Conservation (phyloP, 2,797 vertebrate species). For the Girardinus metallicus region DNA sequence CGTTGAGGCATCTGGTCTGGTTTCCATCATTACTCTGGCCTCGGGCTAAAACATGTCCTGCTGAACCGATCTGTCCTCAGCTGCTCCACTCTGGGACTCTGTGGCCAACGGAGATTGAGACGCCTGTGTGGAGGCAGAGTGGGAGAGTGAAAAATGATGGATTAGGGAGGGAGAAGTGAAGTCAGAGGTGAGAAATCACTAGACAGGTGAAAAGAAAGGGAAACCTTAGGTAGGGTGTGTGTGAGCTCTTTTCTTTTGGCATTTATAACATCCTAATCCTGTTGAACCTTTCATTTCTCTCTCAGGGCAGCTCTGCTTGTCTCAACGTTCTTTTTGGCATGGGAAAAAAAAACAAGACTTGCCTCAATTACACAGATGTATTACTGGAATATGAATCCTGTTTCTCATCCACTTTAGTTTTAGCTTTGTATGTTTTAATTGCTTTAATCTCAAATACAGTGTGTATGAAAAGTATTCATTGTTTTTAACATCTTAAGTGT, state of each 20-base stretch:
- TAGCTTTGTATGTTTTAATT: neutral
- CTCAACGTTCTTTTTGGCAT: neutral
- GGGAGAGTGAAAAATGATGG: neutral
- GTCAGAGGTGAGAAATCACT: constrained; percentile 7
- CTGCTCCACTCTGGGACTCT: constrained; percentile 51
- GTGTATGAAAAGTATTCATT: neutral
- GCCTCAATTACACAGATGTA: neutral
- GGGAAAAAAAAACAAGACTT: neutral
- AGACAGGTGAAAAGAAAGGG: neutral
- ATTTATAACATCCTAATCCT: neutral
- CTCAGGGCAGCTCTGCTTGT: neutral
- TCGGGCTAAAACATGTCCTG: constrained; percentile 66
- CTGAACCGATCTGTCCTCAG: constrained; percentile 67
- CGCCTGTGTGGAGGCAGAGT: constrained; percentile 2
- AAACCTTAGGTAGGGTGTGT: neutral
- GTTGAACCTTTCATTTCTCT: neutral
- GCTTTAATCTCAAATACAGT: neutral
- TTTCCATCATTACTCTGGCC: constrained; percentile 68
- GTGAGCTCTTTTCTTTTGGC: neutral
- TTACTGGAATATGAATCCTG: neutral
- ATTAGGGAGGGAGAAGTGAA: neutral
- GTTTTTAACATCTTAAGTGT: neutral
- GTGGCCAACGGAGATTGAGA: constrained; percentile 40
- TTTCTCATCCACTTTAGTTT: neutral
- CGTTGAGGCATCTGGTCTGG: constrained; percentile 62